Evolutionary conservation across 1,140 invertebrate genomes (phyloP), one percentile per base, ranked within the genome.

Genomic region (Lucilia cuprina): DNA sequence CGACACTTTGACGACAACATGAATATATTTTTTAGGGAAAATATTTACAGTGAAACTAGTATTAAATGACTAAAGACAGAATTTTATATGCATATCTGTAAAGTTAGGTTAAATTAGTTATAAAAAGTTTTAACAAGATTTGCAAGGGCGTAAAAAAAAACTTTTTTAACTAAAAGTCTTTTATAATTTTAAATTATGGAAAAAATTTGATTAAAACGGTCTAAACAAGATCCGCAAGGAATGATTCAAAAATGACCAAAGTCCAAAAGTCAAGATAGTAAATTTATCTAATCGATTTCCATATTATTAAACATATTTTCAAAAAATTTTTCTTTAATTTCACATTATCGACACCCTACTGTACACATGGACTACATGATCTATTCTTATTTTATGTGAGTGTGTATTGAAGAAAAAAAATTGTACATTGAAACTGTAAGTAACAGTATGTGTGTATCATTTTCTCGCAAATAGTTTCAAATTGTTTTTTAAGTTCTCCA

Each of bases 381-480:
- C 55, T 60, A n/a, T 7, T 41, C 41, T 60, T 60, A 30, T 30
- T n/a, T 60, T 12, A 70, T 25, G 5, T 21, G 65, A 70, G n/a
- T 70, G 5, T 70, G 65, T 19, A 3, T 19, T 70, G 2, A 21
- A 21, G 5, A 21, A 25, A 19, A 70, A 12, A 55, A 55, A 14
- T 55, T 55, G 17, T 25, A 17, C n/a, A 60, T 17, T 17, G 55
- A n/a, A 21, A 19, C 65, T 25, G 65, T 70, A 21, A 21, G 65
- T 70, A 10, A 21, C 19, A 70, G 65, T 70, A 12, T 10, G 19
- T 21, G 19, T 80, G 77, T 80, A 80, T 80, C 77, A 80, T 50
- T 80, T 80, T 80, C 77, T 80, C 41, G 77, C 47, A 80, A 80
- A 49, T 49, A 10, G 41, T 80, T 80, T 80, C 77, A 80, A 80